These are phyloP conservation scores for Smutsia gigantea DNA, from an alignment of 2,797 vertebrate species.

Conservation along the genomic window DNA sequence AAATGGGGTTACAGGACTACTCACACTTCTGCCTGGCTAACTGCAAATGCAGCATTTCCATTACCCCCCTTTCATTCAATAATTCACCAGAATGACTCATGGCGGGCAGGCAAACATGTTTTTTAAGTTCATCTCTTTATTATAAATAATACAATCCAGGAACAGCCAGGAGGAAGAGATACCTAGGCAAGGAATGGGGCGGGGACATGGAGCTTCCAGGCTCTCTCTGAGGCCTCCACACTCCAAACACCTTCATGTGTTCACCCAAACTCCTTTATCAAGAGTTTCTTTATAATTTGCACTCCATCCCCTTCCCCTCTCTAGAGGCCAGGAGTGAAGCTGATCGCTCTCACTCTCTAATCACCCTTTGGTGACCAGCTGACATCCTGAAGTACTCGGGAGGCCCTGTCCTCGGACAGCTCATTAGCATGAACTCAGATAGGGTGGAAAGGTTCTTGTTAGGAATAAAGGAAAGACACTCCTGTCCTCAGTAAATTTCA, in stretches of 20 bases:
- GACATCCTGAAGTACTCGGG: neutral
- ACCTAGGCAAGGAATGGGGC: neutral
- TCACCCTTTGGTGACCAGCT: neutral
- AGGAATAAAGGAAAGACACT: neutral
- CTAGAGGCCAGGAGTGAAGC: neutral
- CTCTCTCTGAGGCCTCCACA: too few species aligned
- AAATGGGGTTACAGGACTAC: neutral
- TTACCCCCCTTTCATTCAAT: neutral
- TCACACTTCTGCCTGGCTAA: neutral
- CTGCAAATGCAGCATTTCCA: neutral
- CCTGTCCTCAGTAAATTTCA: neutral
- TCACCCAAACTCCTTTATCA: neutral
- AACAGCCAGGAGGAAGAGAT: neutral
- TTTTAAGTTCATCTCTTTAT: neutral
- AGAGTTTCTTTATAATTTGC: neutral
- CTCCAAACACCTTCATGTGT: too few species aligned
- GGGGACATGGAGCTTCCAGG: neutral
- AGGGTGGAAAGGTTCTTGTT: neutral
- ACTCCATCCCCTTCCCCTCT: neutral
- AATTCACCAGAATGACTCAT: neutral
- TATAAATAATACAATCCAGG: neutral
- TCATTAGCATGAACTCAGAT: neutral
- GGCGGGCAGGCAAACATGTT: neutral
- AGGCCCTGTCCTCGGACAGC: too few species aligned
- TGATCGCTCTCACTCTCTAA: neutral